Evolutionary conservation across 2,797 vertebrate genomes (phyloP).

Genomic region (Hoplostethus mediterraneus): DNA sequence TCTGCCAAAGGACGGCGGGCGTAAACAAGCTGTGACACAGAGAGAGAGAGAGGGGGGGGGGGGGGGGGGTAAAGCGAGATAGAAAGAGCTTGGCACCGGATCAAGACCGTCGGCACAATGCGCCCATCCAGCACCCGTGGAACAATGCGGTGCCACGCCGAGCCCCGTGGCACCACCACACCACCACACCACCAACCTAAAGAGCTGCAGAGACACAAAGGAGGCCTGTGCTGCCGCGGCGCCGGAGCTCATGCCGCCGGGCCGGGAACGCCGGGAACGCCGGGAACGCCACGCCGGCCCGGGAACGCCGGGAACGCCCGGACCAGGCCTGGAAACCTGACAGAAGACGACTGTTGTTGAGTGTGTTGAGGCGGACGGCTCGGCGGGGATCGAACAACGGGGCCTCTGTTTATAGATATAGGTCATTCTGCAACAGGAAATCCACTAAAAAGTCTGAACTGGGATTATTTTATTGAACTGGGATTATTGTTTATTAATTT

Average conservation of each 20-base stretch:
- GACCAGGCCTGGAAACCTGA: constrained; percentile 27
- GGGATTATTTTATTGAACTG: not conserved
- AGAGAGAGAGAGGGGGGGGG: constrained; percentile 38
- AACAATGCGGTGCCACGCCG: constrained; percentile 80
- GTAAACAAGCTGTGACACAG: constrained; percentile 58
- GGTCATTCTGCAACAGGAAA: too few relatives aligned
- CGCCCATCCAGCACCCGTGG: constrained; percentile 80
- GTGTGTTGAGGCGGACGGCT: not conserved
- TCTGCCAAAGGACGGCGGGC: constrained; percentile 15
- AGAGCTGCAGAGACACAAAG: constrained; percentile 48
- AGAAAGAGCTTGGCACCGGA: constrained; percentile 87
- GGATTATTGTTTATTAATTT: not conserved
- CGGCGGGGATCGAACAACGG: constrained; percentile 32
- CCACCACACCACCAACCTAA: not conserved
- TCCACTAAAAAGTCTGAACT: not conserved
- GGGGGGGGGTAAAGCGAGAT: constrained; percentile 13
- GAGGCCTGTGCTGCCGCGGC: constrained; percentile 16
- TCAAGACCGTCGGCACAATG: constrained; percentile 88
- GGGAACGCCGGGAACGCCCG: too few relatives aligned
- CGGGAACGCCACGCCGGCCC: too few relatives aligned
- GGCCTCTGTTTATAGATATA: constrained; percentile 30
- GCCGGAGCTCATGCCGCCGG: not conserved
- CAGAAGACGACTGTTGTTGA: constrained; percentile 48
- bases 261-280: too few relatives aligned
- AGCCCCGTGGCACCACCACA: constrained; percentile 53